Evolutionary conservation across 2,113 vertebrate species (phyloP).

Genomic region (Callopanchax toddi): DNA sequence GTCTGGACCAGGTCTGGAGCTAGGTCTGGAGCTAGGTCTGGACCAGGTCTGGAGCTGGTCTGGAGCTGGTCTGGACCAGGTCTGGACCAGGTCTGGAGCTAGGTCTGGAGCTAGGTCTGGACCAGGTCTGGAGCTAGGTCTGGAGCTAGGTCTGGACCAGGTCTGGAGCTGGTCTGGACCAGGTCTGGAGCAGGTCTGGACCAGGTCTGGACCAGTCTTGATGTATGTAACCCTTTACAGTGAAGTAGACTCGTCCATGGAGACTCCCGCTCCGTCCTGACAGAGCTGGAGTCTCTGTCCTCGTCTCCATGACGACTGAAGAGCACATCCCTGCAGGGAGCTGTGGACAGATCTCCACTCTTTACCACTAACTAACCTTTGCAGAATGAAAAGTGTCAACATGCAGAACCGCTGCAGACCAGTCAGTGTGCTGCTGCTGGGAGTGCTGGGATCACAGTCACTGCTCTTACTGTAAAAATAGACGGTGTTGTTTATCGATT

Average conservation of each 20-base stretch:
- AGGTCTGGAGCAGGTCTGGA: slow-evolving; percentile 52
- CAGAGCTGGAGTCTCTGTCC: slow-evolving; percentile 74
- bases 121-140: too few relatives aligned
- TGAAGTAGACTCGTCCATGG: slow-evolving; percentile 74
- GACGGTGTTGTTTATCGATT: slow-evolving; percentile 1
- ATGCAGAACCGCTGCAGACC: slow-evolving; percentile 27
- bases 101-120: too few relatives aligned
- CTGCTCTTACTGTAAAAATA: slow-evolving; percentile 4
- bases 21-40: too few relatives aligned
- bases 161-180: slow-evolving; percentile 20
- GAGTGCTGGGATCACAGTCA: background rate
- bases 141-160: too few relatives aligned
- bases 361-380: slow-evolving; percentile 54
- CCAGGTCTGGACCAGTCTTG: slow-evolving; percentile 63
- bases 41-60: too few relatives aligned
- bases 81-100: too few relatives aligned
- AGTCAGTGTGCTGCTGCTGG: slow-evolving; percentile 6
- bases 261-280: slow-evolving; percentile 70
- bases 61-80: too few relatives aligned
- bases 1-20: too few relatives aligned
- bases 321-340: slow-evolving; percentile 74
- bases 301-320: slow-evolving; percentile 73
- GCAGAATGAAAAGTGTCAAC: slow-evolving; percentile 59
- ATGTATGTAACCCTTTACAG: slow-evolving; percentile 79
- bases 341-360: slow-evolving; percentile 51